These are phyloP conservation scores for Phrynocephalus guinanensis DNA, from an alignment of 2,797 vertebrate species.

Conservation along the genomic window DNA sequence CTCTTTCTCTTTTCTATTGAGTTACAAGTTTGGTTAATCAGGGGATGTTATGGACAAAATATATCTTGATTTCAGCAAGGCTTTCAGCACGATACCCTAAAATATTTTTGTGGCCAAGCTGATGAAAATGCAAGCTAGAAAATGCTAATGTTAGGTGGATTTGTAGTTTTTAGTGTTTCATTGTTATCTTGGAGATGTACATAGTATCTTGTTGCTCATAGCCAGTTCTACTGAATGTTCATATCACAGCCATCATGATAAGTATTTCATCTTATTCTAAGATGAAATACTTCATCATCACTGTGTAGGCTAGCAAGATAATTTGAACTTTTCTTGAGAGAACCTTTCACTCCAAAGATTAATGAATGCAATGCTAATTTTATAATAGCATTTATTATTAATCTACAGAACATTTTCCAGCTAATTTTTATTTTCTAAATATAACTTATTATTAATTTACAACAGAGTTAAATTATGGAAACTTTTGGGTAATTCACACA, in stretches of 20 bases:
- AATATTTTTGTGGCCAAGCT: too few species aligned
- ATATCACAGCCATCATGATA: neutral
- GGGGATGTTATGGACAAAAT: too few species aligned
- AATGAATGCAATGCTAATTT: conserved; percentile 20
- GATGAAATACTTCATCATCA: conserved; percentile 35
- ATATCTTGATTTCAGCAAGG: too few species aligned
- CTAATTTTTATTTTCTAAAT: conserved; percentile 36
- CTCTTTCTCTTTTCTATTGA: too few species aligned
- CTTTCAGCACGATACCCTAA: too few species aligned
- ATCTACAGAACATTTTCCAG: conserved; percentile 31
- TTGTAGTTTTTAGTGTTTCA: too few species aligned
- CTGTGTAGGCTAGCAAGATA: neutral
- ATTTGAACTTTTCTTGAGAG: conserved; percentile 33
- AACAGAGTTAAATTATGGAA: neutral
- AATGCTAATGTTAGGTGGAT: too few species aligned
- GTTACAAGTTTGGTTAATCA: too few species aligned
- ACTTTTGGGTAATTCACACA: neutral
- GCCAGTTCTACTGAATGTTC: neutral
- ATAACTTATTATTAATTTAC: conserved; percentile 36
- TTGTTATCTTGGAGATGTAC: neutral
- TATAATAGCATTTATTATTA: conserved; percentile 49
- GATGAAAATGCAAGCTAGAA: too few species aligned
- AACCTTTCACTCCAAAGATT: conserved; percentile 45
- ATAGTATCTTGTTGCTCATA: neutral
- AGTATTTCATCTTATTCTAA: neutral